Conservation (phyloP, 1,140 invertebrate genomes). For the Cotesia typhae region DNA sequence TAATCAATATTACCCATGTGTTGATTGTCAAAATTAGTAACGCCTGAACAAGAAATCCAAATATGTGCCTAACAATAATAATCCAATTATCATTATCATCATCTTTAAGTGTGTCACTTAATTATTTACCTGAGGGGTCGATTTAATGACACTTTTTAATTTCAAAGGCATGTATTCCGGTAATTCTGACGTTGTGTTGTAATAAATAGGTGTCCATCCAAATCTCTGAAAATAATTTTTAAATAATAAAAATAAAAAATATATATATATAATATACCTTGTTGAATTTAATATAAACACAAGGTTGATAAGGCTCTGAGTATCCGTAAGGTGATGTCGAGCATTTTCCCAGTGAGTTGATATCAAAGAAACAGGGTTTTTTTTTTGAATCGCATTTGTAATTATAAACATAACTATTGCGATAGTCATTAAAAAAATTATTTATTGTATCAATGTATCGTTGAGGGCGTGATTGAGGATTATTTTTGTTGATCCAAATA, state of each 20-base stretch:
- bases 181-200: slow-evolving; percentile 68
- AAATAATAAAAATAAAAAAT: neutral
- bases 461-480: slow-evolving; percentile 15
- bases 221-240: slow-evolving; percentile 66
- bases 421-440: slow-evolving; percentile 27
- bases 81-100: slow-evolving; percentile 11
- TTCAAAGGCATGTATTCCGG: slow-evolving; percentile 74
- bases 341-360: slow-evolving; percentile 46
- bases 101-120: slow-evolving; percentile 17
- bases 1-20: slow-evolving; percentile 76
- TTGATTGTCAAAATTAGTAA: slow-evolving; percentile 79
- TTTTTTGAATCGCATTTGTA: neutral
- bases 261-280: too few species aligned
- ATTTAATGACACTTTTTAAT: slow-evolving; percentile 69
- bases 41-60: slow-evolving; percentile 83
- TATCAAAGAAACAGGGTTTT: slow-evolving; percentile 51
- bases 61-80: slow-evolving; percentile 61
- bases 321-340: slow-evolving; percentile 72
- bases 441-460: slow-evolving; percentile 41
- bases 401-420: neutral
- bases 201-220: slow-evolving; percentile 78
- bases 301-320: slow-evolving; percentile 71
- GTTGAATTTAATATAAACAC: slow-evolving; percentile 85
- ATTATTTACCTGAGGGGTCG: slow-evolving; percentile 43
- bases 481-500: slow-evolving; percentile 44